phyloP scores from a whole-genome alignment of 2,888 invertebrate genomes.

The Macrosoma leucophasiata region DNA sequence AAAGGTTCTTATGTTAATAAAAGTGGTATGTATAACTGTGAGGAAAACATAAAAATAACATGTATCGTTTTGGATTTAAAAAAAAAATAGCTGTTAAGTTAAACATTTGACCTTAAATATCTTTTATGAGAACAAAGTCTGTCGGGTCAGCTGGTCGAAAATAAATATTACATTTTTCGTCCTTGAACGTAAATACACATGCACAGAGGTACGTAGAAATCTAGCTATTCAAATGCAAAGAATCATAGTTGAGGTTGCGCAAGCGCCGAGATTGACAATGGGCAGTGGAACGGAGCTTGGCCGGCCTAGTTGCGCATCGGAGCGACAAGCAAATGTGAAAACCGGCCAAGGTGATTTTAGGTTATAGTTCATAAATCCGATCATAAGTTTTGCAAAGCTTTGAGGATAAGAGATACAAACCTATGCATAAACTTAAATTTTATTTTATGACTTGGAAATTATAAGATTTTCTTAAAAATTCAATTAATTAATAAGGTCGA shows the following conservation, averaged over 20 bases:
- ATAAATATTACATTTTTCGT: background rate
- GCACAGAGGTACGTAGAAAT: conserved; percentile 1
- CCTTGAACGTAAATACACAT: conserved; percentile 1
- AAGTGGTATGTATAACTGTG: no score
- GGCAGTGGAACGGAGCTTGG: conserved; percentile 35
- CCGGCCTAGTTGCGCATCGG: conserved; percentile 54
- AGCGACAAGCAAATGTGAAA: conserved; percentile 62
- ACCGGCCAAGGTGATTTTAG: conserved; percentile 57
- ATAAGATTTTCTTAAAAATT: no score
- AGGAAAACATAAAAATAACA: no score
- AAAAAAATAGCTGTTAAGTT: no score
- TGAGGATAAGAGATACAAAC: no score
- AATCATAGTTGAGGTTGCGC: conserved; percentile 29
- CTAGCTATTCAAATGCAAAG: conserved; percentile 9
- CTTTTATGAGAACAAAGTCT: conserved; percentile 1
- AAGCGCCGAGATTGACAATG: conserved; percentile 49
- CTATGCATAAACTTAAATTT: no score
- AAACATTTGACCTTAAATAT: no score
- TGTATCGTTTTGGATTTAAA: no score
- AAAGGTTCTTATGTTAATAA: no score
- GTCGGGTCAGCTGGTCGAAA: conserved; percentile 1
- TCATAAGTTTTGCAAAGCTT: no score
- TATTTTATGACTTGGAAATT: no score
- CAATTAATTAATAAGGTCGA: no score
- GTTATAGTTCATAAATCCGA: conserved; percentile 25